phyloP scores from a whole-genome alignment of 2,113 vertebrate species.

The Cebus imitator region DNA sequence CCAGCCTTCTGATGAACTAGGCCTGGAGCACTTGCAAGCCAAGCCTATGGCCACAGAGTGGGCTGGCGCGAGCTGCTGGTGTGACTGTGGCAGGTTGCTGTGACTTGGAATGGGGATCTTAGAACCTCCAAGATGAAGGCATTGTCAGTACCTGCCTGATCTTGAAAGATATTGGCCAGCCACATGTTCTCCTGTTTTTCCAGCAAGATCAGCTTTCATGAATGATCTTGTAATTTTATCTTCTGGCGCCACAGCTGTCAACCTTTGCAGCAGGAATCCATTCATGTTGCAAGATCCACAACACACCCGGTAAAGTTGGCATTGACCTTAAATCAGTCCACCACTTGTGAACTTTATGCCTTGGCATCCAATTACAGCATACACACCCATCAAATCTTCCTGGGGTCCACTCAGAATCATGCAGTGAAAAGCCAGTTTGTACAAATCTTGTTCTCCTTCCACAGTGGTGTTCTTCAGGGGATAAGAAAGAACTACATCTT shows the following conservation, averaged over 20 bases:
- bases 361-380: background rate
- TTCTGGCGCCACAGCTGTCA: slow-evolving; percentile 57
- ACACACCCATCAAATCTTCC: background rate
- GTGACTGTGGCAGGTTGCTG: background rate
- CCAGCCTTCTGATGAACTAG: background rate
- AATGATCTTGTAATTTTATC: slow-evolving; percentile 59
- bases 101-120: background rate
- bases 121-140: background rate
- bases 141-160: slow-evolving; percentile 47
- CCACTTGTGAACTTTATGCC: background rate
- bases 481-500: background rate
- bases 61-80: background rate
- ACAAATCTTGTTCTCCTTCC: background rate
- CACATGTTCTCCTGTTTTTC: slow-evolving; percentile 10
- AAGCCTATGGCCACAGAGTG: background rate
- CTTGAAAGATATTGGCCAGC: slow-evolving; percentile 57
- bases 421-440: background rate
- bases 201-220: slow-evolving; percentile 51
- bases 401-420: background rate
- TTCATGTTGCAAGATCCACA: slow-evolving; percentile 38
- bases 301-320: slow-evolving; percentile 41
- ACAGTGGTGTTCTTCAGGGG: background rate
- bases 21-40: background rate
- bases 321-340: background rate
- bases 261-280: slow-evolving; percentile 46